Evolutionary conservation across 2,113 vertebrate genomes (phyloP), one percentile per base, ranked within the genome.

Genomic region (Chauna torquata): DNA sequence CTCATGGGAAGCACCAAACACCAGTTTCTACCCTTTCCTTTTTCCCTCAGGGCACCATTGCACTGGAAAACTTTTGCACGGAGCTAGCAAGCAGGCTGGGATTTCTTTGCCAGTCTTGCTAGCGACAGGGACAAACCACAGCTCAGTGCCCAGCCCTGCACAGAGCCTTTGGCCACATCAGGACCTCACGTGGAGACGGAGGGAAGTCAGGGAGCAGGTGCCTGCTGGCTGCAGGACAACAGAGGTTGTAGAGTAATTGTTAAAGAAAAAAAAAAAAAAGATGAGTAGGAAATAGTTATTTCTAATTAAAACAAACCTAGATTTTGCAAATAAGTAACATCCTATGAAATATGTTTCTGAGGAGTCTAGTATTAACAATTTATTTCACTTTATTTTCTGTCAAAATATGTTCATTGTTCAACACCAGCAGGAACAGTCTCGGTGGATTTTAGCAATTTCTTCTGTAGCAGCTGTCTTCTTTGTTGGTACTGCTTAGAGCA

Each of bases 41-140:
- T 58, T 27, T 24, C 45, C 83, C 88, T 96, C 89, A 78, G 87
- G 96, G 65, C 62, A 52, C 44, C n/a, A 1, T 23, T 74, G 92
- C 95, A 96, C 94, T 96, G 92, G 88, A 92, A 58, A 80, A 57
- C 54, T 59, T 79, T 83, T 69, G 75, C 65, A 75, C 5, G 7
- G 77, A 59, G n/a, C 42, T 40, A 19, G 34, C 2, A 13, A 2
- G 34, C 17, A 6, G 79, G 86, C 64, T 83, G 76, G 2, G 91
- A 25, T 80, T 90, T 40, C 62, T 32, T 16, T 65, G 50, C 44
- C 1, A 0, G 1, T 4, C 2, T 2, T 27, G 38, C 61, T 61
- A 7, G 3, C 49, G 27, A 16, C 52, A 49, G 77, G 87, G 71
- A 49, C 59, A 78, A 91, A 44, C 12, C 6, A 17, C 8, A 8